Base-by-base conservation (phyloP, 2,888 invertebrate species). In the Cheilosia scutellata region DNA sequence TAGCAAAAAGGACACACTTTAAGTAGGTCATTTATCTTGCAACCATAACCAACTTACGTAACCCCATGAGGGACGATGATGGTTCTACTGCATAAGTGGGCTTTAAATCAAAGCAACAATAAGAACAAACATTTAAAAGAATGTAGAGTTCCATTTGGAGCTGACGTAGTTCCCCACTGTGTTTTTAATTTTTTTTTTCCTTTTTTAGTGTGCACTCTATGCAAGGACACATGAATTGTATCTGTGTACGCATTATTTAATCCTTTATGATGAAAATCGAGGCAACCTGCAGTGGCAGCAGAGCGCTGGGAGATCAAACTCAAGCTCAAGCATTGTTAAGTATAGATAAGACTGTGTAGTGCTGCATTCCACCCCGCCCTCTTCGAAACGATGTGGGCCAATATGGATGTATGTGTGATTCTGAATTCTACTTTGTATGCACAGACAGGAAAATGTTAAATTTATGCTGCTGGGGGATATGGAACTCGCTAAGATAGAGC, bases 361-460 rank as follows among this genome's bases (percentile, higher is more conserved):
- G 3, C 4, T 16, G 16, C 40, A 4, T 11, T 11, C 4, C 37
- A 37, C 4, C 37, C 37, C 37, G 37, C 37, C 37, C 37, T 37
- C 11, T 37, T 7, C 3, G 11, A 37, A 37, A 11, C 37, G 37
- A 37, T 37, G 11, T 37, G 37, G 37, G 9, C 37, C 11, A 37
- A 37, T 6, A n/a, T 25, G 27, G 0, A 0, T 27, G 16, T 37
- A 16, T 42, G 49, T 66, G 37, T 57, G 58, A 57, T 62, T 47
- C 77, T 78, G 65, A 55, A 72, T 70, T 74, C 79, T 72, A 84
- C 75, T 84, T 84, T 80, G 84, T 84, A 84, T 84, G 84, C 84
- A 80, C 58, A 80, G 75, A 42, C 84, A 75, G 70, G 84, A 75
- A 79, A 58, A 76, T 76, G 53, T n/a, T 71, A 49, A 80, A 80